Evolutionary conservation across 2,113 vertebrate genomes (phyloP).

Genomic region (Craseonycteris thonglongyai): DNA sequence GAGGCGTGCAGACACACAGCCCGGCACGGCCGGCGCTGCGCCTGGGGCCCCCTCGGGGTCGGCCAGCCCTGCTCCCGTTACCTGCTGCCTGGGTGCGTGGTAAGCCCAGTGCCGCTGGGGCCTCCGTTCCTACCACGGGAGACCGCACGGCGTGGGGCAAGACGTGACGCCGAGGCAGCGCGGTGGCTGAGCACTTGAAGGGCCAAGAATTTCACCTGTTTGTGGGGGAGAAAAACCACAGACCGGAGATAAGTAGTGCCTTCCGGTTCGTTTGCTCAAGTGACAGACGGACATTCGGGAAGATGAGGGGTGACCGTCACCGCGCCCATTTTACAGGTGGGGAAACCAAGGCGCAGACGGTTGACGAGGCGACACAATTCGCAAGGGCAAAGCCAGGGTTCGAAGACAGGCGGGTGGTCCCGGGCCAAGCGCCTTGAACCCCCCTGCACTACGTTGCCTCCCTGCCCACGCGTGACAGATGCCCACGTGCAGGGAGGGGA

Average conservation of each 20-base stretch:
- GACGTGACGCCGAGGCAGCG: no score
- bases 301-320: not conserved
- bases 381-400: not conserved
- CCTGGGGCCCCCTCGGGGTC: not conserved
- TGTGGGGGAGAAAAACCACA: no score
- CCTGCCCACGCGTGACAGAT: accelerated
- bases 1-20: no score
- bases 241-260: not conserved
- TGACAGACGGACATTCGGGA: not conserved
- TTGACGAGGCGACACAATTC: not conserved
- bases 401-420: not conserved
- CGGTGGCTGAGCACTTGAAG: no score
- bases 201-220: not conserved
- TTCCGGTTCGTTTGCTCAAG: not conserved
- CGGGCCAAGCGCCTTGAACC: not conserved
- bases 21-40: no score
- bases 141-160: no score
- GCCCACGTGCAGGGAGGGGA: not conserved
- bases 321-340: not conserved
- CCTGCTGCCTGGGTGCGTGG: no score
- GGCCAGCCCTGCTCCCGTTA: not conserved
- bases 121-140: not conserved
- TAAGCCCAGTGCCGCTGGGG: accelerated
- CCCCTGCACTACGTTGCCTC: not conserved
- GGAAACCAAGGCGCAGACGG: not conserved